Evolutionary conservation across 2,888 invertebrate genomes (phyloP).

Genomic region (Syritta pipiens): DNA sequence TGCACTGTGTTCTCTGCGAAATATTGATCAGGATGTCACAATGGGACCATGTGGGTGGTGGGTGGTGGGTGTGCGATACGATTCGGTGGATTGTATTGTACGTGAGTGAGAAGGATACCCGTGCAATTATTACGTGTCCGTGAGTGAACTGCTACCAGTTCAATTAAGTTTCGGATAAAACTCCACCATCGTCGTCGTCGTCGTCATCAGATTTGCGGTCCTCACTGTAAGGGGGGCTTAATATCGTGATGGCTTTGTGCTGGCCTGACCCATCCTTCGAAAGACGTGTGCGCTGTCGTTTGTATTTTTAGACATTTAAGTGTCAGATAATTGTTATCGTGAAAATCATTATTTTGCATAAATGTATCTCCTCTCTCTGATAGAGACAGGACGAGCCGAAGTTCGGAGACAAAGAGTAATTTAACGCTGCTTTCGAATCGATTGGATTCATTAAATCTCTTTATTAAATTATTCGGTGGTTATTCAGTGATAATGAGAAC

Average conservation of each 20-base stretch:
- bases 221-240: slow-evolving; percentile 25
- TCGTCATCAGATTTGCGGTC: slow-evolving; percentile 43
- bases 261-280: no score
- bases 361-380: slow-evolving; percentile 14
- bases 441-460: slow-evolving; percentile 51
- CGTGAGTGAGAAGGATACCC: slow-evolving; percentile 25
- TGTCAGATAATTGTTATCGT: slow-evolving; percentile 52
- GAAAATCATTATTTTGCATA: slow-evolving; percentile 37
- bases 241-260: slow-evolving; percentile 35
- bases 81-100: no score
- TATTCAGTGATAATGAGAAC: slow-evolving; percentile 38
- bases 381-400: no score
- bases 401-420: no score
- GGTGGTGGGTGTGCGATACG: slow-evolving; percentile 25
- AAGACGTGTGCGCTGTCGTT: no score
- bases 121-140: slow-evolving; percentile 64
- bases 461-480: slow-evolving; percentile 54
- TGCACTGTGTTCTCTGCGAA: slow-evolving; percentile 51
- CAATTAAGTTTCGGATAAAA: slow-evolving; percentile 58
- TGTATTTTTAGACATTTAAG: slow-evolving; percentile 52
- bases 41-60: slow-evolving; percentile 21
- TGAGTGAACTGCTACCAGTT: slow-evolving; percentile 50
- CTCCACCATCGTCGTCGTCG: no score
- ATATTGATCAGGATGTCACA: slow-evolving; percentile 66
- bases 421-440: slow-evolving; percentile 37